Conservation (phyloP, 2,797 vertebrate genomes). For the Sternarchorhynchus goeldii region DNA sequence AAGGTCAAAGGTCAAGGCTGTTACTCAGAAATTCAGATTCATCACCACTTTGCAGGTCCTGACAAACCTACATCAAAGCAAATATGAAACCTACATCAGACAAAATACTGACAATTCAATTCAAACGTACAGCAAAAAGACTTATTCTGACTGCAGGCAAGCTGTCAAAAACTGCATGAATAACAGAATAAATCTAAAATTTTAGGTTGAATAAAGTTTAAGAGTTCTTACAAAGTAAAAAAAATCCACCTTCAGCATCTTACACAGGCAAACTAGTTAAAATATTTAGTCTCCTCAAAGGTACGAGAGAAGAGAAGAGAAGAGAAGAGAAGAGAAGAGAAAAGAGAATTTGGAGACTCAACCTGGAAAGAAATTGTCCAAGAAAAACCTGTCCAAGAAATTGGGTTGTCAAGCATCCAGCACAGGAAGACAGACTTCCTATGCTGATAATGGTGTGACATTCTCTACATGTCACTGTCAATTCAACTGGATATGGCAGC, state of each 20-base stretch:
- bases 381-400: too few relatives aligned
- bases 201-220: too few relatives aligned
- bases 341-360: background rate
- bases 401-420: background rate
- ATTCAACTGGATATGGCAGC: conserved; percentile 16
- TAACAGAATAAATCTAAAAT: background rate
- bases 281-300: background rate
- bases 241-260: background rate
- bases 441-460: conserved; percentile 28
- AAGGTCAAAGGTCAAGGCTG: conserved; percentile 64
- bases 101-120: background rate
- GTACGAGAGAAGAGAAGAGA: background rate
- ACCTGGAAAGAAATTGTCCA: background rate
- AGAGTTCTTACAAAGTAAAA: background rate
- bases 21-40: conserved; percentile 25
- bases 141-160: background rate
- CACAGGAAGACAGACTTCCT: background rate
- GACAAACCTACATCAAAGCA: conserved; percentile 43
- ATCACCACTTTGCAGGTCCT: conserved; percentile 34
- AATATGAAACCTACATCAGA: background rate
- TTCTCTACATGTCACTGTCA: conserved; percentile 21
- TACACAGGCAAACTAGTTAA: background rate
- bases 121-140: background rate
- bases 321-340: background rate
- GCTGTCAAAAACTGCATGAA: background rate